Evolutionary conservation across 2,797 vertebrate species (phyloP), one percentile per base, ranked within the genome.

Genomic region (Nannoperca obscura): DNA sequence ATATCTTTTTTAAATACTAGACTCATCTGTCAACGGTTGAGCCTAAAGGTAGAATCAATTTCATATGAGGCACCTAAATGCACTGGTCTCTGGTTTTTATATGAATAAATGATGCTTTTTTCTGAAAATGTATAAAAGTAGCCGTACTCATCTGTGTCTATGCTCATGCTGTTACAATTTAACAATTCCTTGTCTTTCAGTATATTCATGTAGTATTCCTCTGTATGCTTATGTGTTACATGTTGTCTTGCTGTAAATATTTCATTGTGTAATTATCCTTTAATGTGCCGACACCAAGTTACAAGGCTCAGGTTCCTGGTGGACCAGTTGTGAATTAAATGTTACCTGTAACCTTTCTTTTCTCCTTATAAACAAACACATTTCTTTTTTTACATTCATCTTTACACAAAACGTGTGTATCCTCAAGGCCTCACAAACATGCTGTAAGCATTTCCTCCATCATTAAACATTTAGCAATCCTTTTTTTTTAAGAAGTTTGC

Each of bases 221-320:
- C 57, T 42, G 42, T 7, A 14, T 19, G 30, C 24, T 15, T 50
- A 4, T 9, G n/a, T 12, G 44, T 57, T 9, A 15, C 27, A 10
- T 24, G 32, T 49, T 54, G 13, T n/a, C 42, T 49, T 27, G 22
- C 55, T 10, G 24, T 11, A 42, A 49, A 17, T 62, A 59, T 46
- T 46, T 80, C 3, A 36, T 52, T 27, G 42, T 49, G 34, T 36
- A 68, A 65, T 34, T 59, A 46, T 38, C 36, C 27, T 36, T 32
- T 32, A 50, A 66, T 30, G 54, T 34, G 12, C 46, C 13, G 8
- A 62, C 58, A 40, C 22, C 11, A 58, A 46, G 20, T 55, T 20
- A 47, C 14, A 42, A 61, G 17, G 11, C 61, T 46, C 30, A 11
- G 19, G 10, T 11, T 61, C 55, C 38, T 30, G 30, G n/a, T 19